A percentile compares a stretch with the other conserved stretches of the same genome.
These are phyloP conservation scores for Toxonevra muliebris DNA, from an alignment of 2,888 invertebrate species.

Conservation along the genomic window DNA sequence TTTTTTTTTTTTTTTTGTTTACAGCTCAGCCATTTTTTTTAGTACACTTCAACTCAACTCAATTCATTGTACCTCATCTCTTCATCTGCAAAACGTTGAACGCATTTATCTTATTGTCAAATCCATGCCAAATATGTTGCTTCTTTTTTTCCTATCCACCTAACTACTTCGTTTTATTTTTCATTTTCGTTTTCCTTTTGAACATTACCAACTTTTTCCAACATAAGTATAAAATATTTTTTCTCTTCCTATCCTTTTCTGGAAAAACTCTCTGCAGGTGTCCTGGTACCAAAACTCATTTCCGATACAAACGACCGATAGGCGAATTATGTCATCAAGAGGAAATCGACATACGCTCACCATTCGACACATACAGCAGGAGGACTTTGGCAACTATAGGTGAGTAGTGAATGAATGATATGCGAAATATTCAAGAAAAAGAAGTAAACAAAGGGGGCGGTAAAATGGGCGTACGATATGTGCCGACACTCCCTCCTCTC, in stretches of 20 bases:
- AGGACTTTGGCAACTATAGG: conserved; percentile 79
- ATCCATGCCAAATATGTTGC: too few relatives aligned
- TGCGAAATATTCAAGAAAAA: neutral
- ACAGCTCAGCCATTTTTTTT: too few relatives aligned
- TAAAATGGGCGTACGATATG: too few relatives aligned
- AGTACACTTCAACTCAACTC: too few relatives aligned
- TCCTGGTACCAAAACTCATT: conserved; percentile 79
- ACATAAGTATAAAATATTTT: neutral
- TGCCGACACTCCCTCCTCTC: conserved; percentile 1
- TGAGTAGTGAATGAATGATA: conserved; percentile 48
- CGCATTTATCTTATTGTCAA: too few relatives aligned
- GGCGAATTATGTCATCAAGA: conserved; percentile 74
- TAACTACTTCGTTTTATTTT: neutral
- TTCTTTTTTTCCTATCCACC: too few relatives aligned
- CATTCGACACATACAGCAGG: conserved; percentile 74
- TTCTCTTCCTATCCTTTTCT: conserved; percentile 8
- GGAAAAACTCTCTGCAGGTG: conserved; percentile 66
- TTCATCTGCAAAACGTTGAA: too few relatives aligned
- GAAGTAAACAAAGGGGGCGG: too few relatives aligned
- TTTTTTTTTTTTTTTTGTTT: neutral
- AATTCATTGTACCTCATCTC: too few relatives aligned
- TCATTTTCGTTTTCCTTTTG: neutral
- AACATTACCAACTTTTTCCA: neutral
- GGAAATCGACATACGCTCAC: conserved; percentile 75
- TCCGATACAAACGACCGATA: conserved; percentile 73